Evolutionary conservation across 1,140 invertebrate genomes (phyloP).

Genomic region (Pinna nobilis): DNA sequence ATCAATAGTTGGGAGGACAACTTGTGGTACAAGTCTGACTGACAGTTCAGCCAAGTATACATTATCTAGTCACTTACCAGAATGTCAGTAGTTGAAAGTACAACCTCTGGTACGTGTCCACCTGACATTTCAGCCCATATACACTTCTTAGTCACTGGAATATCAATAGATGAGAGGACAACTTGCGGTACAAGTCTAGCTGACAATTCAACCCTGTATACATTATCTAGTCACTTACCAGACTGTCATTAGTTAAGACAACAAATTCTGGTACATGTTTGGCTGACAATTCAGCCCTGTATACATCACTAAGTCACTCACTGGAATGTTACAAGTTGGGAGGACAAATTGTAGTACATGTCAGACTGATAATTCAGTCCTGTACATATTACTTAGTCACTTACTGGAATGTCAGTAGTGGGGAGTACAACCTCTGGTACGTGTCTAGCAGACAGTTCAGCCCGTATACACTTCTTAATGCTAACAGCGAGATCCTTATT

Average conservation of each 20-base stretch:
- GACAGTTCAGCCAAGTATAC: constrained; percentile 66
- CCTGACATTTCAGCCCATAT: constrained; percentile 72
- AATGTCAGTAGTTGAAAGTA: constrained; percentile 47
- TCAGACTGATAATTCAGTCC: not conserved
- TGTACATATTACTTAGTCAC: constrained; percentile 28
- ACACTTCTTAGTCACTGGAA: constrained; percentile 66
- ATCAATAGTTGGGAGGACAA: constrained; percentile 75
- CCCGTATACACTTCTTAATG: constrained; percentile 74
- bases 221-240: not conserved
- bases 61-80: not conserved
- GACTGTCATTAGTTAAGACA: constrained; percentile 49
- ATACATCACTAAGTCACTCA: constrained; percentile 73
- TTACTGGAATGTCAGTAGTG: constrained; percentile 77
- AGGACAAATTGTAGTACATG: no score
- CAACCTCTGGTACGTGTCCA: not conserved
- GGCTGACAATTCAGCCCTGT: constrained; percentile 62
- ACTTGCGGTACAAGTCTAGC: no score
- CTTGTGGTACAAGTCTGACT: constrained; percentile 77
- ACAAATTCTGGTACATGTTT: not conserved
- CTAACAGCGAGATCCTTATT: constrained; percentile 70
- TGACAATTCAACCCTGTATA: not conserved
- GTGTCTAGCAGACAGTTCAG: constrained; percentile 76
- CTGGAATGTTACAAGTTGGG: no score
- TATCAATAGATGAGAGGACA: no score
- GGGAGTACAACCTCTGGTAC: constrained; percentile 77